phyloP scores from a whole-genome alignment of 1,140 invertebrate genomes.

The Drosophila baimaii region DNA sequence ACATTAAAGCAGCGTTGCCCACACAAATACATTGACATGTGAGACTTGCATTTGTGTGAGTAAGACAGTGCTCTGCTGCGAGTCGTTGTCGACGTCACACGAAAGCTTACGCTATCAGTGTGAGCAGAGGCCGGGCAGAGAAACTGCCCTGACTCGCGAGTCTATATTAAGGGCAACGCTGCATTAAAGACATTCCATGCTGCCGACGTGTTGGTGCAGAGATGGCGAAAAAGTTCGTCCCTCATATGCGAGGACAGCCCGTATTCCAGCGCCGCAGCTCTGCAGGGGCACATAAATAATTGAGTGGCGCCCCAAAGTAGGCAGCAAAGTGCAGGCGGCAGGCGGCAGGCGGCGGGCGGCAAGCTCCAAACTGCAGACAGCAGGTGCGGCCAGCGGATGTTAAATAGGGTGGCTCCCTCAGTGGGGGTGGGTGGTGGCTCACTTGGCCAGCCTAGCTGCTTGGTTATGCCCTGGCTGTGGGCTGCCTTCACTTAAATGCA shows the following conservation, averaged over 20 bases:
- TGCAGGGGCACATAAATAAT: slow-evolving; percentile 79
- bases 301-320: slow-evolving; percentile 78
- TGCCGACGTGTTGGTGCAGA: slow-evolving; percentile 20
- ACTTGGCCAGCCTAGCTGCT: slow-evolving; percentile 15
- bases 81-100: too few relatives aligned
- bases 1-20: too few relatives aligned
- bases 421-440: slow-evolving; percentile 2
- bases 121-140: too few relatives aligned
- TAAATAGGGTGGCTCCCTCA: slow-evolving; percentile 21
- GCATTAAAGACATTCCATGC: slow-evolving; percentile 77
- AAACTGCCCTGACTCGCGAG: too few relatives aligned
- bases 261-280: slow-evolving; percentile 41
- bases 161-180: too few relatives aligned
- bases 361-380: slow-evolving; percentile 56
- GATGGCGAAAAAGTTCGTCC: slow-evolving; percentile 42
- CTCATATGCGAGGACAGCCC: slow-evolving; percentile 23
- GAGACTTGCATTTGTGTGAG: too few relatives aligned
- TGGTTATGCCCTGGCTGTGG: slow-evolving; percentile 65
- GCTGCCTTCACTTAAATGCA: slow-evolving; percentile 51
- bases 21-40: too few relatives aligned
- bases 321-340: slow-evolving; percentile 66
- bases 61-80: too few relatives aligned
- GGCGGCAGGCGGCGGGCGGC: slow-evolving; percentile 49
- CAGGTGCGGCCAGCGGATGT: slow-evolving; percentile 63
- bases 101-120: too few relatives aligned